These are phyloP conservation scores for Salmo trutta DNA, from an alignment of 2,797 vertebrate species.

Conservation along the genomic window DNA sequence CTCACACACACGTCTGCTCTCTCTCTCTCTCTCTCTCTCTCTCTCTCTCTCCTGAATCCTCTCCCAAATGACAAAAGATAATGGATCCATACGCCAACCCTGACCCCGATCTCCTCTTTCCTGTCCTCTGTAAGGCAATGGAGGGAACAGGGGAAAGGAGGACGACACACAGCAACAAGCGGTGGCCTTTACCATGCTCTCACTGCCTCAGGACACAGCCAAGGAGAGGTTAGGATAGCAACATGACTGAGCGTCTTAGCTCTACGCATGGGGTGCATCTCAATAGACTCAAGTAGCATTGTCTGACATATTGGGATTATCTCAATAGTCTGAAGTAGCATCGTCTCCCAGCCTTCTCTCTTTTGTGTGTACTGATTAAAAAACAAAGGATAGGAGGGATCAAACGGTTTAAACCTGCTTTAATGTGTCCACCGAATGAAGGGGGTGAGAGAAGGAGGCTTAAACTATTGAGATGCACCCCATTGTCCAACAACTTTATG, in stretches of 20 bases:
- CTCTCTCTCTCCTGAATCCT: slow-evolving; percentile 51
- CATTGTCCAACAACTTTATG: not conserved
- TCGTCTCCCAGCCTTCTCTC: not conserved
- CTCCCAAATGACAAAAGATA: slow-evolving; percentile 13
- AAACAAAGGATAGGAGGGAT: not conserved
- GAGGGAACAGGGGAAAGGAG: slow-evolving; percentile 59
- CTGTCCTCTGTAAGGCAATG: slow-evolving; percentile 36
- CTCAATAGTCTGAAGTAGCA: too few species aligned
- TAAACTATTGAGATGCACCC: not conserved
- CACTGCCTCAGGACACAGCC: slow-evolving; percentile 54
- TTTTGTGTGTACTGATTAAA: not conserved
- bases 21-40: slow-evolving; percentile 30
- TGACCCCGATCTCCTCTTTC: slow-evolving; percentile 28
- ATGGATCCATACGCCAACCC: slow-evolving; percentile 38
- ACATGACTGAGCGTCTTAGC: slow-evolving; percentile 42
- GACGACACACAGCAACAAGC: slow-evolving; percentile 63
- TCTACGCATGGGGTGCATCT: not conserved
- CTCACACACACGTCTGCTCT: slow-evolving; percentile 3
- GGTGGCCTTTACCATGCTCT: slow-evolving; percentile 73
- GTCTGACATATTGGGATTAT: not conserved
- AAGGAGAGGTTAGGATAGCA: slow-evolving; percentile 65
- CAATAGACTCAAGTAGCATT: not conserved
- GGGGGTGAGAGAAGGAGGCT: not conserved
- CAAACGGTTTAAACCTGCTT: not conserved
- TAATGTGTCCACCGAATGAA: not conserved